Base-by-base conservation (phyloP, 1,140 invertebrate genomes). In the Euwallacea fornicatus region DNA sequence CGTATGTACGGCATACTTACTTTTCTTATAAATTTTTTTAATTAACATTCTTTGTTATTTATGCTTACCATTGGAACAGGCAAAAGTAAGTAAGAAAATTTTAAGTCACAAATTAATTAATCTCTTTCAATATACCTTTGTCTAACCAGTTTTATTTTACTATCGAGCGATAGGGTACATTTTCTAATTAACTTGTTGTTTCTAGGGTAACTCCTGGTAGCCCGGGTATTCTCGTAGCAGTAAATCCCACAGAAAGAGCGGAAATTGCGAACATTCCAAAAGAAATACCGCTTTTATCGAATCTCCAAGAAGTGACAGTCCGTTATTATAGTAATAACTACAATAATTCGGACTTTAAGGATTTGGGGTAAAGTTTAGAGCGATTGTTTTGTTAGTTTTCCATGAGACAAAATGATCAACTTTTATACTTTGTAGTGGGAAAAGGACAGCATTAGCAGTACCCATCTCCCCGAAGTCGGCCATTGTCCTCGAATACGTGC, bases 211-310 rank as follows among this genome's bases (percentile, higher is more conserved):
- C 88, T 74, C 86, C 86, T 75, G 90, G 90, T 43, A 88, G 86
- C 79, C 90, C 90, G 7, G 90, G 90, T 8, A 88, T 85, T 77
- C 79, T 91, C 61, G 87, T 91, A 1, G 84, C 85, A 0, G 85
- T 87, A 47, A 90, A 91, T 81, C 86, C 87, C 46, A 83, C 82
- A 44, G 77, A 84, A 8, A 55, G 81, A n/a, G 74, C 73, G 0
- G 80, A 80, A 2, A 73, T 63, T 2, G 82, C 85, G n/a, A 83
- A 89, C 76, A 81, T 89, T 11, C 67, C 72, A 2, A 81, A 77
- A 0, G 70, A 71, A 0, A 75, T 84, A 9, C 75, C 81, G 16
- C 58, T 76, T 15, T 74, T 89, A 7, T 82, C 87, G 0, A 70
- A 62, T 33, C 42, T 75, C 16, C 80, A 85, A 2, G 86, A 88